Percentiles rank a stretch among this genome's conserved stretches.
phyloP scores from a whole-genome alignment of 2,888 invertebrate genomes.

The Lithophane socia region DNA sequence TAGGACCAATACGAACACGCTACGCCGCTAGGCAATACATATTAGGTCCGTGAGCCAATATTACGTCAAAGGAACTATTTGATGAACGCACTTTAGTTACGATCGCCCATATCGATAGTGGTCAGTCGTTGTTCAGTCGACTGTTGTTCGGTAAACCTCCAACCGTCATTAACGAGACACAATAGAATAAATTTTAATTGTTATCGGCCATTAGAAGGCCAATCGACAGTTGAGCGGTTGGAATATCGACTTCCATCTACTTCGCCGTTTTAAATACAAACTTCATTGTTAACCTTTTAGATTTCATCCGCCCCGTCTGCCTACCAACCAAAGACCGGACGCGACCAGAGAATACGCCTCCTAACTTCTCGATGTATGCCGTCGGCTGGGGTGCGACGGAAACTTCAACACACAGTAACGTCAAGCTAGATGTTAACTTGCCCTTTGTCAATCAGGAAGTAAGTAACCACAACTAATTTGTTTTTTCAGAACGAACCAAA shows the following conservation, averaged over 20 bases:
- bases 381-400: conserved; percentile 33
- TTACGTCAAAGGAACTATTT: too few species aligned
- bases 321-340: conserved; percentile 33
- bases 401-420: neutral
- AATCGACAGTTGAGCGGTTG: neutral
- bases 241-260: neutral
- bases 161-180: too few species aligned
- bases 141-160: neutral
- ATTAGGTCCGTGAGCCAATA: too few species aligned
- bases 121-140: neutral
- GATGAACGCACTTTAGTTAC: neutral
- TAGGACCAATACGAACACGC: too few species aligned
- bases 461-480: neutral
- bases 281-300: conserved; percentile 26
- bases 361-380: conserved; percentile 15
- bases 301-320: conserved; percentile 48
- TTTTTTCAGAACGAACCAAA: neutral
- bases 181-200: too few species aligned
- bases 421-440: conserved; percentile 29
- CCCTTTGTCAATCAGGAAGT: conserved; percentile 1
- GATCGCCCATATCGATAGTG: neutral
- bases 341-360: neutral
- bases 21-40: too few species aligned
- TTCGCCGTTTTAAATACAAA: neutral
- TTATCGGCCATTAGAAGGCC: too few species aligned